Evolutionary conservation across 2,888 invertebrate species (phyloP).

Genomic region (Eupeodes luniger): DNA sequence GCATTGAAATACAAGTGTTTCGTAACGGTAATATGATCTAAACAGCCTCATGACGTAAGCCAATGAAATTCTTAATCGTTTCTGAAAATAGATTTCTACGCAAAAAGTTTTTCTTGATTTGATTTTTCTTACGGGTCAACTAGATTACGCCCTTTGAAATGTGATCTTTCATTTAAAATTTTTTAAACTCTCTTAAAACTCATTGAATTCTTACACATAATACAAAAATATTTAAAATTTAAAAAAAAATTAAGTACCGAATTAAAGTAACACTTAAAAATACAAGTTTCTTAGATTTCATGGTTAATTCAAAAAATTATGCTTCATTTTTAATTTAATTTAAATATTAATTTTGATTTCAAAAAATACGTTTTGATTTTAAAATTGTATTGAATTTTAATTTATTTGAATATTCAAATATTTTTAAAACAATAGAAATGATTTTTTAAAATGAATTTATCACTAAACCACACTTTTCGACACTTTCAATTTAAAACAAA

Average conservation of each 20-base stretch:
- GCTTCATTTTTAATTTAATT: too few relatives aligned
- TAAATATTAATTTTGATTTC: too few relatives aligned
- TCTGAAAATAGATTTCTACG: slow-evolving; percentile 57
- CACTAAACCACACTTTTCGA: too few relatives aligned
- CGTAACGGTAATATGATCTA: slow-evolving; percentile 62
- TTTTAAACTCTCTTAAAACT: neutral
- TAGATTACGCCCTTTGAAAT: slow-evolving; percentile 34
- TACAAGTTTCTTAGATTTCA: too few relatives aligned
- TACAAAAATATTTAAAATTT: neutral
- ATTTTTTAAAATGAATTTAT: too few relatives aligned
- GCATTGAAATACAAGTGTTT: slow-evolving; percentile 42
- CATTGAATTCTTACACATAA: neutral
- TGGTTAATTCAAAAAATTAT: too few relatives aligned
- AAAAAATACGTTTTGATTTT: too few relatives aligned
- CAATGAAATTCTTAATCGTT: slow-evolving; percentile 32
- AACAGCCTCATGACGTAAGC: slow-evolving; percentile 54
- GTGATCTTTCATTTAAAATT: slow-evolving; percentile 37
- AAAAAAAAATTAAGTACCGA: neutral
- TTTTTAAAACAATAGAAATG: too few relatives aligned
- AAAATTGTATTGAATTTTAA: too few relatives aligned
- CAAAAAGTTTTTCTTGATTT: neutral
- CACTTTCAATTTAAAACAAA: too few relatives aligned
- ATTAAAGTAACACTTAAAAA: too few relatives aligned
- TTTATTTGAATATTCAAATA: too few relatives aligned
- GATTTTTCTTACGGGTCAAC: neutral